These are phyloP conservation scores for Thamnaconus septentrionalis DNA, from an alignment of 2,113 vertebrate species.

Conservation along the genomic window DNA sequence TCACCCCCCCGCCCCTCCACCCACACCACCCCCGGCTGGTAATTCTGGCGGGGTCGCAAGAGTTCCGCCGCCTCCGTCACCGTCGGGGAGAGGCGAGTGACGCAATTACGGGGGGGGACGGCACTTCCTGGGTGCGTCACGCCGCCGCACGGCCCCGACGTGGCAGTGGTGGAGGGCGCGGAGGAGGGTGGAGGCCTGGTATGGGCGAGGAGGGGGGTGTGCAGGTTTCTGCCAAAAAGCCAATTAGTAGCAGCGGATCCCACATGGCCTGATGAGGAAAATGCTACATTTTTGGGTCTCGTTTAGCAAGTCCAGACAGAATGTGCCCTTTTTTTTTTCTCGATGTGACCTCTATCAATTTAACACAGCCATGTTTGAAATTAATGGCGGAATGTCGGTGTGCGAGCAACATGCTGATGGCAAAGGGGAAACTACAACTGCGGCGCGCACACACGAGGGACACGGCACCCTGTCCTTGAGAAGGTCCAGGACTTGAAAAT, in stretches of 20 bases:
- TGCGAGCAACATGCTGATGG: no score
- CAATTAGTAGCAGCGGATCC: no score
- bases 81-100: constrained; percentile 63
- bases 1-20: constrained; percentile 9
- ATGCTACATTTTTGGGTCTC: no score
- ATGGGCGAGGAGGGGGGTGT: background rate
- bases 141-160: constrained; percentile 59
- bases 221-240: no score
- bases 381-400: no score
- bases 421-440: no score
- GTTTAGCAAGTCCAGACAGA: no score
- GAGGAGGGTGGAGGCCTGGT: constrained; percentile 18
- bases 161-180: constrained; percentile 17
- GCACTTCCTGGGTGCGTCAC: constrained; percentile 64
- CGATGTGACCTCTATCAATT: no score
- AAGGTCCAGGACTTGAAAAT: constrained; percentile 58
- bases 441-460: constrained; percentile 9
- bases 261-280: no score
- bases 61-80: constrained; percentile 34
- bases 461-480: constrained; percentile 71
- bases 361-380: no score
- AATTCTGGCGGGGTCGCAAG: constrained; percentile 59
- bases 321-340: no score
- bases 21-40: constrained; percentile 46
- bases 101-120: constrained; percentile 59